These are phyloP conservation scores for Strigops habroptila DNA, from an alignment of 2,113 vertebrate genomes.

Conservation along the genomic window DNA sequence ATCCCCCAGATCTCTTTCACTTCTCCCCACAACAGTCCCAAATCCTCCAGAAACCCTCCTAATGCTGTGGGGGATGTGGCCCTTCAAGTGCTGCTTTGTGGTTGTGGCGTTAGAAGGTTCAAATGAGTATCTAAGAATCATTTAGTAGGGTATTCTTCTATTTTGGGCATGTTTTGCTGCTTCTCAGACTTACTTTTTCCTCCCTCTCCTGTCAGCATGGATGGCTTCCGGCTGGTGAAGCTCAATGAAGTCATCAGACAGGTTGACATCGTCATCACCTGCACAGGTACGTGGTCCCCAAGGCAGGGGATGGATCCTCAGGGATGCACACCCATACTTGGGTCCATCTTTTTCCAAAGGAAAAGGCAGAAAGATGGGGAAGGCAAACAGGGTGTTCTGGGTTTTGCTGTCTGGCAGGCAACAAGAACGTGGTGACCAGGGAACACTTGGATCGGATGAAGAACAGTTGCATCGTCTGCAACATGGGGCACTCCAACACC, in stretches of 20 bases:
- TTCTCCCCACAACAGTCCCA: neutral
- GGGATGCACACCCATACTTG: fast-evolving
- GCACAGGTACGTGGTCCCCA: slow-evolving; percentile 80
- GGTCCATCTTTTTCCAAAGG: neutral
- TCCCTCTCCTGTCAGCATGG: slow-evolving; percentile 81
- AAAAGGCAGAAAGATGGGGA: neutral
- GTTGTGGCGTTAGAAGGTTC: too few relatives aligned
- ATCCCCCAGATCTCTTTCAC: neutral
- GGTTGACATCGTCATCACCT: slow-evolving; percentile 98
- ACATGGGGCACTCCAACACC: slow-evolving; percentile 99
- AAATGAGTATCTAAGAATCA: fast-evolving
- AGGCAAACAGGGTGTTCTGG: fast-evolving
- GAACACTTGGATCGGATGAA: slow-evolving; percentile 97
- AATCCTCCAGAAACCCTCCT: neutral
- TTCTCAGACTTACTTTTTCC: neutral
- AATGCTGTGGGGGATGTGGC: neutral
- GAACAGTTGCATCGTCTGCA: slow-evolving; percentile 97
- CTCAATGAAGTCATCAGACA: slow-evolving; percentile 96
- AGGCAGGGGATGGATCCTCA: fast-evolving
- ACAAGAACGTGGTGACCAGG: slow-evolving; percentile 96
- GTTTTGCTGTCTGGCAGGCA: slow-evolving; percentile 73
- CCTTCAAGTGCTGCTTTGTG: fast-evolving
- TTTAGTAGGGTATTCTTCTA: fast-evolving
- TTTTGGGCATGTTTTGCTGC: neutral
- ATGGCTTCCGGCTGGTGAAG: slow-evolving; percentile 97